A percentile compares a stretch with the other conserved stretches of the same genome.
These are phyloP conservation scores for Etheostoma perlongum DNA, from an alignment of 2,797 vertebrate genomes.

Conservation along the genomic window DNA sequence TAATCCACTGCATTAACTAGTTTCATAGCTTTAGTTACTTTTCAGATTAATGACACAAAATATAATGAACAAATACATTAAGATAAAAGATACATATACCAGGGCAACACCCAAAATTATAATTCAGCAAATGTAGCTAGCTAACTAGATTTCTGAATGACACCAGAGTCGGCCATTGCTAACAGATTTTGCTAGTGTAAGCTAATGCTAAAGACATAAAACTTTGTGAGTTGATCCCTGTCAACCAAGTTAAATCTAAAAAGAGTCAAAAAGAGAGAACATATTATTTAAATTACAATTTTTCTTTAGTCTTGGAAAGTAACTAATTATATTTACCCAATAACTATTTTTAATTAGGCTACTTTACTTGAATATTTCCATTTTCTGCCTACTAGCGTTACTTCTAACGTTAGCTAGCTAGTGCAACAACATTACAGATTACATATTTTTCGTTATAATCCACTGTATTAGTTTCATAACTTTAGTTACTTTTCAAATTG, in stretches of 20 bases:
- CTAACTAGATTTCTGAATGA: too few species aligned
- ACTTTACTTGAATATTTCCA: not conserved
- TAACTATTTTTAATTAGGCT: not conserved
- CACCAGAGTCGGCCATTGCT: too few species aligned
- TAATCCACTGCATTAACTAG: too few species aligned
- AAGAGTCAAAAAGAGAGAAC: not conserved
- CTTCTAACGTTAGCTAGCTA: too few species aligned
- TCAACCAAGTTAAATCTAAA: not conserved
- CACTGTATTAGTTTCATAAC: not conserved
- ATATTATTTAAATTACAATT: not conserved
- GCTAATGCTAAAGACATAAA: not conserved
- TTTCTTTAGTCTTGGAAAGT: not conserved
- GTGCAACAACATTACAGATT: too few species aligned
- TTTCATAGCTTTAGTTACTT: not conserved
- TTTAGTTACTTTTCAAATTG: not conserved
- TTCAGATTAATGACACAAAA: too few species aligned
- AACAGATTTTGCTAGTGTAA: too few species aligned
- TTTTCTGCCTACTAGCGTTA: not conserved
- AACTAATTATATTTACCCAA: not conserved
- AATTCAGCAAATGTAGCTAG: too few species aligned
- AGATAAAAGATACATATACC: too few species aligned
- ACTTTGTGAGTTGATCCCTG: too few species aligned
- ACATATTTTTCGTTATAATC: too few species aligned
- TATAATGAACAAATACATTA: not conserved
- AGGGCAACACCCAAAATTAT: too few species aligned